Evolutionary conservation across 2,797 vertebrate species (phyloP).

Genomic region (Pipistrellus pipistrellus): DNA sequence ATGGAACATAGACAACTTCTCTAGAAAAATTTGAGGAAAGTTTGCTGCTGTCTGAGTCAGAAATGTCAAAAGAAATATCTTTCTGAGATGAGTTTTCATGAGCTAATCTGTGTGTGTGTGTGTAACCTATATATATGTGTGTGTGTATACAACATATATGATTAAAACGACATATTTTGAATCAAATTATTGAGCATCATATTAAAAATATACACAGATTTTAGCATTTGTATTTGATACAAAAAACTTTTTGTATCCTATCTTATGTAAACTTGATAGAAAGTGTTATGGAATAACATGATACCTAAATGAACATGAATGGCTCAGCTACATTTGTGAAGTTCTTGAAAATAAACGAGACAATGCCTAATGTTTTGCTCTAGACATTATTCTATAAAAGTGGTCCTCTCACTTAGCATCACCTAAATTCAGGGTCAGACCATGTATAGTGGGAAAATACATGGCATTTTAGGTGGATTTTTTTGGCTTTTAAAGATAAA

Average conservation of each 20-base stretch:
- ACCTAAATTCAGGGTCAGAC: background rate
- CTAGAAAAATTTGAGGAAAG: conserved; percentile 13
- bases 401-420: background rate
- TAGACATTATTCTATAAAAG: background rate
- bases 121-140: too few species aligned
- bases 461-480: background rate
- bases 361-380: background rate
- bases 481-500: background rate
- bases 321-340: background rate
- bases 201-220: background rate
- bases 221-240: background rate
- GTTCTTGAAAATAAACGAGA: background rate
- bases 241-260: background rate
- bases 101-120: background rate
- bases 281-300: background rate
- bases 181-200: background rate
- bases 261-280: background rate
- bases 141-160: background rate
- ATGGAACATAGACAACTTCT: background rate
- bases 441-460: background rate
- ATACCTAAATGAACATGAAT: background rate
- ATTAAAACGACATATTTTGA: background rate
- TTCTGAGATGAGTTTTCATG: background rate
- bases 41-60: background rate
- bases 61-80: conserved; percentile 19